Evolutionary conservation across 2,113 vertebrate species (phyloP), one percentile per base, ranked within the genome.

Genomic region (Sinosuthora webbiana): DNA sequence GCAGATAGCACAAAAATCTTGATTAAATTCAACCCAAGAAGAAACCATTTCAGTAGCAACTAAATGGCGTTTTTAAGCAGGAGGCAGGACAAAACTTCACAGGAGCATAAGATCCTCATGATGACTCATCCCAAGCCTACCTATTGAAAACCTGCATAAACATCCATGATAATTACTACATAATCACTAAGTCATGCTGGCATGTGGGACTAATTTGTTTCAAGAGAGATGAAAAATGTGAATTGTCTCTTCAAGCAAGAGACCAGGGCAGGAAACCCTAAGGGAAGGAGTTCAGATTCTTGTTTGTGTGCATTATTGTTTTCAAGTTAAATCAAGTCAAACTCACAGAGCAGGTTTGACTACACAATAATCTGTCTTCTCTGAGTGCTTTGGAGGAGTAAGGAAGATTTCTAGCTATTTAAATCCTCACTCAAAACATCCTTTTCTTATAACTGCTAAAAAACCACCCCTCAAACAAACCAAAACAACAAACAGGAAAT

Each of bases 121-220:
- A 30, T 92, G 80, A 70, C n/a, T 92, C 92, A 93, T 33, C 12
- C 33, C 50, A 70, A 83, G 28, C 15, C 87, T 67, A 83, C 59
- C 60, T 89, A 30, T 59, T 71, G 73, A 88, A 94, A 68, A 75
- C 44, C 41, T 81, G 71, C 44, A 94, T 84, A 92, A 96, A 83
- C 90, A 90, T 68, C 55, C 2, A 1, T 83, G 64, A 42, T 93
- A 96, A 92, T 94, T 94, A 83, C 50, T 49, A 35, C n/a, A 71
- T 89, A 89, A 90, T 84, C 64, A 75, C 71, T 68, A 90, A 96
- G 60, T 78, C 76, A 87, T 71, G 83, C 47, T 95, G 86, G 76
- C 88, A 95, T 84, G 68, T 75, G 73, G 68, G 73, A 49, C 86
- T 94, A 90, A 95, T 96, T 95, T 96, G 73, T 90, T 95, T 91